Base-by-base conservation (phyloP, 2,113 vertebrate species). In the Zootoca vivipara region DNA sequence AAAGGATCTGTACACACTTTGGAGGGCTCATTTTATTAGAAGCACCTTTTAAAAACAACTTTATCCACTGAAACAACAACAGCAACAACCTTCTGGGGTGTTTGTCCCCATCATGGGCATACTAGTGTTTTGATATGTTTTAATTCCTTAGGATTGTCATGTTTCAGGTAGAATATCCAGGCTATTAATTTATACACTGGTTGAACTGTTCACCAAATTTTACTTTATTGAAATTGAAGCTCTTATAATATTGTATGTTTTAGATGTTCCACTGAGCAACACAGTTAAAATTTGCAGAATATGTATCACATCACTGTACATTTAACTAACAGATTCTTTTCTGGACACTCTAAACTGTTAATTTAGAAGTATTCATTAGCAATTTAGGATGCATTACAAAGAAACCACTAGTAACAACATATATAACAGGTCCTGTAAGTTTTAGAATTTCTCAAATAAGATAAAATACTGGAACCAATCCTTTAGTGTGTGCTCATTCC, bases 161-260 rank as follows among this genome's bases (percentile, higher is more conserved):
- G 93, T 83, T 90, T 93, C 86, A 86, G 79, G 89, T 79, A 89
- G 90, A 95, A 92, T 94, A 87, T 94, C 89, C 75, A 85, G 42
- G 5, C 72, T 91, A 92, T 96, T 92, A 94, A 84, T 87, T 77
- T 92, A 75, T 90, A 91, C 77, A 90, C 90, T 81, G 85, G 18
- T 92, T 86, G 91, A 93, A 94, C 92, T 91, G 90, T 85, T 93
- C 91, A 88, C 90, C 92, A 94, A 92, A 93, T 95, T 94, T 94
- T 90, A 96, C 93, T 92, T 94, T 93, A 91, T 90, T 94, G 91
- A 93, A 93, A 93, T 35, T 90, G 90, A 91, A 89, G 72, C 87
- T 90, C 16, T 13, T 82, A 90, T 94, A 78, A 56, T 87, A 87
- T 83, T 64, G 90, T 89, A 92, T 64, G 42, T 87, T 91, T 67